A percentile compares a stretch with the other conserved stretches of the same genome.
These are phyloP conservation scores for Choristoneura fumiferana DNA, from an alignment of 1,140 invertebrate genomes.

Conservation along the genomic window DNA sequence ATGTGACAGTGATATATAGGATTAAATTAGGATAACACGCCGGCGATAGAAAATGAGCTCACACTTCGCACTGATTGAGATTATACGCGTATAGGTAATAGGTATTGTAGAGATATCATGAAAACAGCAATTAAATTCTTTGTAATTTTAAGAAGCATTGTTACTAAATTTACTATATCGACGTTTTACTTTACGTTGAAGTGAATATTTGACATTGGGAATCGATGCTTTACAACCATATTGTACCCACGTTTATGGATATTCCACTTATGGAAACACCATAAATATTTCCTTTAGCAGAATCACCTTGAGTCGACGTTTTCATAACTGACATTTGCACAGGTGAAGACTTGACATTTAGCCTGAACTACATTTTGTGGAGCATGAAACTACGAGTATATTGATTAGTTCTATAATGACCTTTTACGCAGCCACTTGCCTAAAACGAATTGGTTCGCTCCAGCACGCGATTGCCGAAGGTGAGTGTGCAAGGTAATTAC, in stretches of 20 bases:
- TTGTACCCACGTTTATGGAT: no score
- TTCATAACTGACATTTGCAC: conserved; percentile 56
- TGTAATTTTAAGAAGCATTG: no score
- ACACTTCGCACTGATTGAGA: conserved; percentile 38
- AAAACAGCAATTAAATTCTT: conserved; percentile 21
- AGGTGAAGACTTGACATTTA: conserved; percentile 63
- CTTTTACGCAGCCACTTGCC: conserved; percentile 53
- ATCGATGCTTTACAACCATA: no score
- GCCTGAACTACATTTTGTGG: conserved; percentile 39
- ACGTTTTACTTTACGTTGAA: no score
- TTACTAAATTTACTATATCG: no score
- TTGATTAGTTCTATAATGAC: conserved; percentile 60
- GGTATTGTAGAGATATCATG: conserved; percentile 36
- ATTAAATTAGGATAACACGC: conserved; percentile 68
- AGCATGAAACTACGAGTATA: conserved; percentile 44
- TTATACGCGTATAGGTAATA: no score
- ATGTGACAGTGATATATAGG: conserved; percentile 69
- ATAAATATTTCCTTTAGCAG: conserved; percentile 15
- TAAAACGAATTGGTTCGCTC: conserved; percentile 35
- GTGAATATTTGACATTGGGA: conserved; percentile 21
- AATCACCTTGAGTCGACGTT: conserved; percentile 19
- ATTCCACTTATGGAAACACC: no score
- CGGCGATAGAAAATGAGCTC: conserved; percentile 52
- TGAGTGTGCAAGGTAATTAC: not conserved
- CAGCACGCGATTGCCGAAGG: conserved; percentile 1